Conservation (phyloP, 2,888 invertebrate species). For the Ectobius pallidus region DNA sequence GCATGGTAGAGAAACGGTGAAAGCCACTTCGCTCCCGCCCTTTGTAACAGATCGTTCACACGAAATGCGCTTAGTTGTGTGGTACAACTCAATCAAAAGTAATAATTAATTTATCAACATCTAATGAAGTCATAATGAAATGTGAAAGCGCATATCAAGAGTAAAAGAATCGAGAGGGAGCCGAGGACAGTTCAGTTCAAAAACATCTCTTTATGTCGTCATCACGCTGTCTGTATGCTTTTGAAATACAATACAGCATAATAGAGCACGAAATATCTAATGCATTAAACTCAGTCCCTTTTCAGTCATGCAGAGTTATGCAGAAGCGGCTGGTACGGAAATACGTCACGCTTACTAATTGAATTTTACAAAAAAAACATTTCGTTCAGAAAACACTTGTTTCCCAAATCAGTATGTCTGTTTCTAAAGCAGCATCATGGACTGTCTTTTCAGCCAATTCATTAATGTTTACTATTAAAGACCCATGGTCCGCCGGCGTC, state of each 20-base stretch:
- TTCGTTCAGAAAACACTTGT: no score
- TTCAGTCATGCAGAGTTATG: no score
- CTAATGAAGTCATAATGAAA: slow-evolving; percentile 57
- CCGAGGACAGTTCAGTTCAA: neutral
- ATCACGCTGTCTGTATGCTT: neutral
- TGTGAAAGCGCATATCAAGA: slow-evolving; percentile 46
- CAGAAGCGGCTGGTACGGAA: no score
- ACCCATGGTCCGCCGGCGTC: no score
- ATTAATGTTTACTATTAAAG: no score
- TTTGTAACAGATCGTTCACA: slow-evolving; percentile 11
- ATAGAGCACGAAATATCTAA: slow-evolving; percentile 32
- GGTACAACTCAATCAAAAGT: slow-evolving; percentile 56
- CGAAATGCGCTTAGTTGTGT: slow-evolving; percentile 44
- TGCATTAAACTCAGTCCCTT: slow-evolving; percentile 24
- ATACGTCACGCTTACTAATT: no score
- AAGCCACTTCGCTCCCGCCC: slow-evolving; percentile 1
- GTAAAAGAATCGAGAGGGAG: neutral
- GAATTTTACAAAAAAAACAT: no score
- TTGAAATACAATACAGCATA: slow-evolving; percentile 13
- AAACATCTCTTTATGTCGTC: neutral
- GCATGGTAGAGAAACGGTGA: no score
- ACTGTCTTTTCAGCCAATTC: no score
- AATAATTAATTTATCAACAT: slow-evolving; percentile 57
- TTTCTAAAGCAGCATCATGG: no score
- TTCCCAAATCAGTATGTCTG: no score